Conservation (phyloP, 2,113 vertebrate genomes). For the Nothobranchius furzeri region DNA sequence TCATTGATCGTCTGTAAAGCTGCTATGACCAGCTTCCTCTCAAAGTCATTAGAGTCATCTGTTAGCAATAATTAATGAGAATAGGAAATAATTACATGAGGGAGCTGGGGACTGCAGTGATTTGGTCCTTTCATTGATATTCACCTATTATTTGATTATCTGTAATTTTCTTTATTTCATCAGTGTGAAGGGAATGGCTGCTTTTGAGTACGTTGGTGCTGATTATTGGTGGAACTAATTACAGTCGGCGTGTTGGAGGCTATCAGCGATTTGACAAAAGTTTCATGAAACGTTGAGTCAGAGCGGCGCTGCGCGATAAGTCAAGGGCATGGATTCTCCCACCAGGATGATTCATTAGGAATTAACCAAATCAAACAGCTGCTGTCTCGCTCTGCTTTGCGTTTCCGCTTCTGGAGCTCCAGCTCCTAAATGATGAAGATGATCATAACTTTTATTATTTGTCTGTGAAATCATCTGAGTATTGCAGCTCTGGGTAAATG, state of each 20-base stretch:
- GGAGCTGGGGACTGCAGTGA: constrained; percentile 86
- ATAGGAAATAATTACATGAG: constrained; percentile 93
- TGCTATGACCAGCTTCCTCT: constrained; percentile 81
- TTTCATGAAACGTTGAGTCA: constrained; percentile 75
- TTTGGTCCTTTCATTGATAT: constrained; percentile 85
- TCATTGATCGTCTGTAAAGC: constrained; percentile 79
- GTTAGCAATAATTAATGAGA: constrained; percentile 94
- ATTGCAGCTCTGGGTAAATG: background rate
- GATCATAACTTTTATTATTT: background rate
- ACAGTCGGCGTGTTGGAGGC: constrained; percentile 73
- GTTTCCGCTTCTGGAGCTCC: too few species aligned
- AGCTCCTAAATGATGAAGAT: too few species aligned
- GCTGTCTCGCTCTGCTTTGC: too few species aligned
- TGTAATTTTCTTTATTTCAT: constrained; percentile 72
- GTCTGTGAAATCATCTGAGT: background rate
- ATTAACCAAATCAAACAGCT: too few species aligned
- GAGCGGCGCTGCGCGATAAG: constrained; percentile 9
- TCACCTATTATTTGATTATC: constrained; percentile 84
- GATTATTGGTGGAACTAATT: constrained; percentile 84
- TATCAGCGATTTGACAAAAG: constrained; percentile 77
- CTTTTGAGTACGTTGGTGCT: constrained; percentile 63
- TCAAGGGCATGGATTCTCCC: constrained; percentile 34
- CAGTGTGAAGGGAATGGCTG: constrained; percentile 73
- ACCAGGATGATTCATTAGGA: too few species aligned
- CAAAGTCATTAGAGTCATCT: constrained; percentile 95